Evolutionary conservation across 2,797 vertebrate genomes (phyloP).

Genomic region (Eospalax fontanierii): DNA sequence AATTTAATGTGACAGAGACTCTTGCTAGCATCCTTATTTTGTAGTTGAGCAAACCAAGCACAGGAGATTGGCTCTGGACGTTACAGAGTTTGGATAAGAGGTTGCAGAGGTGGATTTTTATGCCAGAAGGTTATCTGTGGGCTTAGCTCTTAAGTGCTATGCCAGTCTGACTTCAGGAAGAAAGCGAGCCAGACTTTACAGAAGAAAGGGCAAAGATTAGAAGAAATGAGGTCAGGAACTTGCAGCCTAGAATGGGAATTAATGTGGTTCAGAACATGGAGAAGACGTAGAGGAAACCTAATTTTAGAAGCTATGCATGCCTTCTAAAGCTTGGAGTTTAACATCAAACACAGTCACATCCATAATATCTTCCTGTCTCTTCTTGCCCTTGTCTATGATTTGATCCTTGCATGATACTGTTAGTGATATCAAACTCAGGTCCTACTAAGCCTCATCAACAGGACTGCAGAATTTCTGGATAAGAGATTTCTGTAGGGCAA

Average conservation of each 20-base stretch:
- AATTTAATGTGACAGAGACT: not conserved
- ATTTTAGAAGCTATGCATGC: not conserved
- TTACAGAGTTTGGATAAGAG: not conserved
- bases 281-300: not conserved
- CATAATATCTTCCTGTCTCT: not conserved
- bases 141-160: not conserved
- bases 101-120: not conserved
- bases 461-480: not conserved
- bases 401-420: not conserved
- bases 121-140: not conserved
- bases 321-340: not conserved
- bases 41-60: not conserved
- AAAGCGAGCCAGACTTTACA: not conserved
- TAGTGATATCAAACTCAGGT: not conserved
- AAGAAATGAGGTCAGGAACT: not conserved
- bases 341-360: not conserved
- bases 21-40: slow-evolving; percentile 12
- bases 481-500: not conserved
- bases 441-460: not conserved
- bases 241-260: not conserved
- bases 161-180: not conserved
- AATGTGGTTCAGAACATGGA: not conserved
- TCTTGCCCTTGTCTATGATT: not conserved
- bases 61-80: not conserved
- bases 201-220: not conserved